Conservation (phyloP, 1,140 invertebrate genomes). For the Anastrepha ludens region DNA sequence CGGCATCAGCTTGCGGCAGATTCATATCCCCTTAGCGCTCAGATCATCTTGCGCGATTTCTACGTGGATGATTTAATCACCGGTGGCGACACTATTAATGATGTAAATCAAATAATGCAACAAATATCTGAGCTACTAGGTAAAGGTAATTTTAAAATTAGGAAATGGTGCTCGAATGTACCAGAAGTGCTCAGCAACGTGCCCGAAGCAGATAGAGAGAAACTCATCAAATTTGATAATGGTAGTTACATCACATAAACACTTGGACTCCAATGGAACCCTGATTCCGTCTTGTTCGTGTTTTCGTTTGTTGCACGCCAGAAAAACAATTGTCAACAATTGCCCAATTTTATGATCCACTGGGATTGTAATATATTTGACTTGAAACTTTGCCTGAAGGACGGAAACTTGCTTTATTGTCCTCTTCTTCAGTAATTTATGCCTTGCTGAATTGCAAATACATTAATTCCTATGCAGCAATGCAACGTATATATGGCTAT, state of each 20-base stretch:
- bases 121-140: slow-evolving; percentile 43
- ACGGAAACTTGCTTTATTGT: too few species aligned
- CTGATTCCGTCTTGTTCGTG: background rate
- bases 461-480: too few species aligned
- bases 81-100: slow-evolving; percentile 60
- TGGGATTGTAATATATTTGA: slow-evolving; percentile 63
- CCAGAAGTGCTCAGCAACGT: slow-evolving; percentile 53
- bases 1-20: background rate
- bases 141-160: too few species aligned
- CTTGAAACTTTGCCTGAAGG: too few species aligned
- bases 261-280: too few species aligned
- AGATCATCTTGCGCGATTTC: slow-evolving; percentile 63
- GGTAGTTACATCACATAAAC: too few species aligned
- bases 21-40: slow-evolving; percentile 59
- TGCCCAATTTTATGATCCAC: slow-evolving; percentile 67
- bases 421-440: too few species aligned
- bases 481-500: background rate
- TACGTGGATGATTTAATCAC: slow-evolving; percentile 72
- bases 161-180: slow-evolving; percentile 72
- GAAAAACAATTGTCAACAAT: slow-evolving; percentile 54
- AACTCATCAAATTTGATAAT: too few species aligned
- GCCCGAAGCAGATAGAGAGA: slow-evolving; percentile 9
- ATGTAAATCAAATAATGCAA: slow-evolving; percentile 46
- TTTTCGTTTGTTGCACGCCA: background rate
- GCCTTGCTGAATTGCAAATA: too few species aligned